Percentiles rank a stretch among this genome's conserved stretches.
phyloP scores from a whole-genome alignment of 2,797 vertebrate genomes.

The Alauda arvensis region DNA sequence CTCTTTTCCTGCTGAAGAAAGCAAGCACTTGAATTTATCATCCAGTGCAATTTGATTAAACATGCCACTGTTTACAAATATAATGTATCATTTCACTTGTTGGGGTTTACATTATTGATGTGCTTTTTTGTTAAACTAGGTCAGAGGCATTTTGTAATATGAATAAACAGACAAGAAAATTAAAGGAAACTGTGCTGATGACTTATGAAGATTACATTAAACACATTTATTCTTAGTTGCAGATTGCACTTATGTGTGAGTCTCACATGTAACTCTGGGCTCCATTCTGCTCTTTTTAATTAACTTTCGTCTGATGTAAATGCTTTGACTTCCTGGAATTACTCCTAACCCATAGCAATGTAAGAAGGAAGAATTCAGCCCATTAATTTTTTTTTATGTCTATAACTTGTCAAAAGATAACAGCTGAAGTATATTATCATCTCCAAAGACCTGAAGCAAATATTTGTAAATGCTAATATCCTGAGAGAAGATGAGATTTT shows the following conservation, averaged over 20 bases:
- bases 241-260: background rate
- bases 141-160: background rate
- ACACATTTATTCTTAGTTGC: conserved; percentile 1
- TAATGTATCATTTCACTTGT: background rate
- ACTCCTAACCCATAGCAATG: background rate
- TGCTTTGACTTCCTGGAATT: background rate
- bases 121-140: conserved; percentile 18
- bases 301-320: background rate
- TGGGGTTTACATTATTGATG: conserved; percentile 15
- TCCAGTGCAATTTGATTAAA: background rate
- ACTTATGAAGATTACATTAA: conserved; percentile 22
- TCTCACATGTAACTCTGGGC: background rate
- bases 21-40: background rate
- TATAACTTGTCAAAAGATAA: conserved; percentile 20
- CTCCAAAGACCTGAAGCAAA: conserved; percentile 25
- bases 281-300: background rate
- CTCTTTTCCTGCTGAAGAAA: background rate
- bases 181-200: background rate
- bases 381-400: background rate
- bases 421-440: background rate
- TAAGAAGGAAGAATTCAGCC: background rate
- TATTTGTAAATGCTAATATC: conserved; percentile 48
- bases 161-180: conserved; percentile 5
- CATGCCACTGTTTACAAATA: background rate
- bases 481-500: conserved; percentile 18